These are phyloP conservation scores for Dryocosmus kuriphilus DNA, from an alignment of 2,888 invertebrate species.

Conservation along the genomic window DNA sequence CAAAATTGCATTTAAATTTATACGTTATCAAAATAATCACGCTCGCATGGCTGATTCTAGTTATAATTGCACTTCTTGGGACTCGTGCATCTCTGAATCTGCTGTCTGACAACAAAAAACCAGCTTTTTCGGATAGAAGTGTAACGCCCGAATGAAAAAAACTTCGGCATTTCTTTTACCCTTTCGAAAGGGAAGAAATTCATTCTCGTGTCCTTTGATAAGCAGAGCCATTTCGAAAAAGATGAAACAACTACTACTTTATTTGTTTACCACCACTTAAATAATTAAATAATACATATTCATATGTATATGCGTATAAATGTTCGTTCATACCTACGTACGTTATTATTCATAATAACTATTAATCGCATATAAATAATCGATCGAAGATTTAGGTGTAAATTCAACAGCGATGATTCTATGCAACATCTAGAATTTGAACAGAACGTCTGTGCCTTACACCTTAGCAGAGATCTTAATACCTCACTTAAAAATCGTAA, in stretches of 20 bases:
- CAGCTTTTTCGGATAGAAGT: background rate
- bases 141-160: too few relatives aligned
- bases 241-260: slow-evolving; percentile 8
- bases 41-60: slow-evolving; percentile 3
- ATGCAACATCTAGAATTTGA: slow-evolving; percentile 19
- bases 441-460: slow-evolving; percentile 7
- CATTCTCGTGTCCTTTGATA: slow-evolving; percentile 10
- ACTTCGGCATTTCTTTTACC: background rate
- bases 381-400: slow-evolving; percentile 31
- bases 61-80: slow-evolving; percentile 28
- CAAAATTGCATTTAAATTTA: slow-evolving; percentile 24
- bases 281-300: slow-evolving; percentile 30
- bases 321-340: slow-evolving; percentile 59
- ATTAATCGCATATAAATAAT: slow-evolving; percentile 40
- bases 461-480: background rate
- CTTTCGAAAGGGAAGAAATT: background rate
- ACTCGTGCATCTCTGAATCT: slow-evolving; percentile 17
- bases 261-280: slow-evolving; percentile 2
- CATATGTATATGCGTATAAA: slow-evolving; percentile 54
- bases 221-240: background rate
- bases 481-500: background rate
- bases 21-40: slow-evolving; percentile 25
- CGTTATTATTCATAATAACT: slow-evolving; percentile 47
- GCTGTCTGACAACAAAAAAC: slow-evolving; percentile 1
- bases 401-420: background rate